Base-by-base conservation (phyloP, 2,888 invertebrate genomes). In the Zootermopsis nevadensis region DNA sequence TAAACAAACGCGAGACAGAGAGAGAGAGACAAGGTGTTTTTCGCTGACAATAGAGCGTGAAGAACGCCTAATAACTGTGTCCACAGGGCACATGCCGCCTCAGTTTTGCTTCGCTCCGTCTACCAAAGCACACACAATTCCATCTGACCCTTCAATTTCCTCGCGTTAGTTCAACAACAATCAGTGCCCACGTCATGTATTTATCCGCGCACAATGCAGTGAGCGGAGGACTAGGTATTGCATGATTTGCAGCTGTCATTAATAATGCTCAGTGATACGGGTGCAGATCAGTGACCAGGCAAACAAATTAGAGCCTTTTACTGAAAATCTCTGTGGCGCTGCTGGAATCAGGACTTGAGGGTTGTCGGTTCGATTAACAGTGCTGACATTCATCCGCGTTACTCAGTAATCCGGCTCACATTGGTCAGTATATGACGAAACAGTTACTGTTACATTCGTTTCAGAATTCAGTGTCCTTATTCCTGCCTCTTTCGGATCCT, bases 81-180 rank as follows among this genome's bases (percentile, higher is more conserved):
- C 38, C 38, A 10, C 38, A 38, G 10, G 10, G 10, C 10, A 38
- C 38, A 38, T 10, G 53, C 72, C 6, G 33, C 74, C 22, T 8
- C 24, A 15, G 38, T 38, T 74, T 74, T 74, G 6, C 31, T n/a
- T 38, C n/a, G 6, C 38, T n/a, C 27, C 60, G 6, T 0, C 35
- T 69, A 10, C 33, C 69, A 69, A 30, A 69, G 0, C 35, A 22
- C 38, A 38, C 31, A 42, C 74, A 74, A 42, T 74, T 74, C 38
- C 74, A 74, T 24, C 74, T 38, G 74, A 74, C 74, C 38, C 27
- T n/a, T 42, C 35, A 74, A 42, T 74, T 42, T 74, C 35, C n/a
- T n/a, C 38, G 74, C 74, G 33, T 8, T 74, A n/a, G 38, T 42
- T 38, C n/a, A 38, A 74, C 74, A 38, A 42, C 38, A 38, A n/a